These are phyloP conservation scores for Gallinago media DNA, from an alignment of 2,113 vertebrate genomes.

Conservation along the genomic window DNA sequence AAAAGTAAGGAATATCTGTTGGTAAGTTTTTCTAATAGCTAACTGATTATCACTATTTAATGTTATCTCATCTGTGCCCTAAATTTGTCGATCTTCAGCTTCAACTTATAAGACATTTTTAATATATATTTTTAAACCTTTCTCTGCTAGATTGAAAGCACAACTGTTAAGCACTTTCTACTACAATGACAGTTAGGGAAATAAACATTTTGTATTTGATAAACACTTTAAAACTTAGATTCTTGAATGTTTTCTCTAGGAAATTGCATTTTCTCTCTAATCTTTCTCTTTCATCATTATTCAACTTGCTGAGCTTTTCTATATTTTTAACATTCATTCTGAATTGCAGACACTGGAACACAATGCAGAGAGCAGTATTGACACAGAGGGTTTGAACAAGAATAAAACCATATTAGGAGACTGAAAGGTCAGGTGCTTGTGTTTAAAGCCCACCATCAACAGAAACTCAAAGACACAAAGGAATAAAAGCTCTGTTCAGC, in stretches of 20 bases:
- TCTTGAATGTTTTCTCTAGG: background rate
- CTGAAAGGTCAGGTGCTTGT: background rate
- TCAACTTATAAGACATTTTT: background rate
- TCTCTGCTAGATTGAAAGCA: background rate
- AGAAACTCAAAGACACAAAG: background rate
- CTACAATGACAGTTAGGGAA: background rate
- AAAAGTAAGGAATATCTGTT: background rate
- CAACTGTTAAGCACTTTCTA: background rate
- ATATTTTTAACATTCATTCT: background rate
- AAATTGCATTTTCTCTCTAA: background rate
- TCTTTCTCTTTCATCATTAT: background rate
- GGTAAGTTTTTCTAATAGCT: background rate
- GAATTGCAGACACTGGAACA: background rate
- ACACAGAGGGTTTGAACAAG: background rate
- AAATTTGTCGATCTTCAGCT: background rate
- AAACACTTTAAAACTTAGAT: conserved; percentile 9
- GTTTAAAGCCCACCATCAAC: background rate
- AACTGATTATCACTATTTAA: background rate
- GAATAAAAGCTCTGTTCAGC: background rate
- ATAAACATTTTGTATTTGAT: background rate
- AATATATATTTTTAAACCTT: background rate
- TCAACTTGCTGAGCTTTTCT: background rate
- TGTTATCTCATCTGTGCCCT: background rate
- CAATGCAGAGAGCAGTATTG: background rate
- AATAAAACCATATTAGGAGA: background rate